These are phyloP conservation scores for Zaprionus inermis DNA, from an alignment of 1,140 invertebrate genomes.

Conservation along the genomic window DNA sequence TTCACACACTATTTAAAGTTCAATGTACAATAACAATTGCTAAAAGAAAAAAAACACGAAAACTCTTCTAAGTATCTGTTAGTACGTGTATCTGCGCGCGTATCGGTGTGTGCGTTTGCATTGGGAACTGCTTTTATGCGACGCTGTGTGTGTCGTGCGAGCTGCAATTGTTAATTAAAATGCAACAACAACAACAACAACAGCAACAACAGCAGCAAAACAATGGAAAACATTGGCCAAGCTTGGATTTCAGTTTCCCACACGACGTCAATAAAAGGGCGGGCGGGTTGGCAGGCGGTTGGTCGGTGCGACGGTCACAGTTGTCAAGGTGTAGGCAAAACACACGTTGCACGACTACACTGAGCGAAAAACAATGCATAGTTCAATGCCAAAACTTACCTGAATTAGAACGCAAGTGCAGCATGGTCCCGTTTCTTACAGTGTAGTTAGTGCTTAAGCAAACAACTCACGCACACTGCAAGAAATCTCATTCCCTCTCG, in stretches of 20 bases:
- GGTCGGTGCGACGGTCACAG: neutral
- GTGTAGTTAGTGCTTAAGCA: slow-evolving; percentile 3
- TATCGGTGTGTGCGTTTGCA: slow-evolving; percentile 4
- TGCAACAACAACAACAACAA: slow-evolving; percentile 44
- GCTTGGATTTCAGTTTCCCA: slow-evolving; percentile 52
- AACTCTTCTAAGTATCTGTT: slow-evolving; percentile 23
- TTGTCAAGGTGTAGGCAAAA: slow-evolving; percentile 8
- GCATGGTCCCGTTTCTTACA: neutral
- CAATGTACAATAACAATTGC: slow-evolving; percentile 64
- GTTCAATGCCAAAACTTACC: neutral
- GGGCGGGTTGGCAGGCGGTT: neutral
- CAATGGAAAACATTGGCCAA: slow-evolving; percentile 55
- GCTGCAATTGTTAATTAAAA: slow-evolving; percentile 60
- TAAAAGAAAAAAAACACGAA: slow-evolving; percentile 19
- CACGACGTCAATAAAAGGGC: slow-evolving; percentile 50
- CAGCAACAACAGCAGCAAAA: slow-evolving; percentile 43
- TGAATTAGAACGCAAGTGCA: neutral
- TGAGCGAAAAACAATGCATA: slow-evolving; percentile 14
- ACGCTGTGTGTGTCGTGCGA: slow-evolving; percentile 38
- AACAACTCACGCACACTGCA: slow-evolving; percentile 19
- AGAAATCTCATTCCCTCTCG: neutral
- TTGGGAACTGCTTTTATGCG: slow-evolving; percentile 18
- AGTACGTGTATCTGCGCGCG: slow-evolving; percentile 5
- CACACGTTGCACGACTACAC: slow-evolving; percentile 19
- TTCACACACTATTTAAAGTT: slow-evolving; percentile 54